A percentile compares a stretch with the other conserved stretches of the same genome.
Conservation (phyloP, 2,797 vertebrate genomes). For the Natrix natrix region DNA sequence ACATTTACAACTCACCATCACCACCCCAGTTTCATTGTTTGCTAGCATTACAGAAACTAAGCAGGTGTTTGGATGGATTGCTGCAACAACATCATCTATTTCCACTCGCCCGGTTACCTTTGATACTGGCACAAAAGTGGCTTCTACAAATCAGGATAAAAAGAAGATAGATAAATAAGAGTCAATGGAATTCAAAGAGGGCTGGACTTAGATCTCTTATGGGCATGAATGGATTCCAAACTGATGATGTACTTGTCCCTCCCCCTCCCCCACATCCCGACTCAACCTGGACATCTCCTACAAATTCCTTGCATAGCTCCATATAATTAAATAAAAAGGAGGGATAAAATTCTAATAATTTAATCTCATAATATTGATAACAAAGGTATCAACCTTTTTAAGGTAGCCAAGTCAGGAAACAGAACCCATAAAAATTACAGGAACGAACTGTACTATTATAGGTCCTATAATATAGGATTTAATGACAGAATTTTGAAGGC, state of each 20-base stretch:
- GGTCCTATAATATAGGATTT: background rate
- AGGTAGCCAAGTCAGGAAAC: background rate
- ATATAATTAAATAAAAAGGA: background rate
- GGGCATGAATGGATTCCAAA: background rate
- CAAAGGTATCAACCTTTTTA: background rate
- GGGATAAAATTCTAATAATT: background rate
- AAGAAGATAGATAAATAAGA: background rate
- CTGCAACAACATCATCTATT: slow-evolving; percentile 81
- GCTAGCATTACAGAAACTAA: slow-evolving; percentile 94
- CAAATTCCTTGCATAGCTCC: background rate
- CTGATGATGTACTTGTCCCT: background rate
- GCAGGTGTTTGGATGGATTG: slow-evolving; percentile 85
- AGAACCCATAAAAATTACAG: background rate
- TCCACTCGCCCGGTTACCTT: slow-evolving; percentile 78
- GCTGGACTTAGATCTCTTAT: background rate
- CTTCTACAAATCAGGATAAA: slow-evolving; percentile 71
- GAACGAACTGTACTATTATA: background rate
- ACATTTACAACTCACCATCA: slow-evolving; percentile 82
- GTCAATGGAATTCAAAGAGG: background rate
- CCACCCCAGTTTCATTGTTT: slow-evolving; percentile 93
- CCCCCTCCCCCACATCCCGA: no score
- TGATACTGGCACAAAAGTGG: slow-evolving; percentile 87
- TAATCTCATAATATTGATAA: background rate
- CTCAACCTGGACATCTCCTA: background rate
- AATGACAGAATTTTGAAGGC: background rate